Percentiles rank a stretch among this genome's conserved stretches.
Evolutionary conservation across 2,113 vertebrate species (phyloP).

Genomic region (human (Homo sapiens)): DNA sequence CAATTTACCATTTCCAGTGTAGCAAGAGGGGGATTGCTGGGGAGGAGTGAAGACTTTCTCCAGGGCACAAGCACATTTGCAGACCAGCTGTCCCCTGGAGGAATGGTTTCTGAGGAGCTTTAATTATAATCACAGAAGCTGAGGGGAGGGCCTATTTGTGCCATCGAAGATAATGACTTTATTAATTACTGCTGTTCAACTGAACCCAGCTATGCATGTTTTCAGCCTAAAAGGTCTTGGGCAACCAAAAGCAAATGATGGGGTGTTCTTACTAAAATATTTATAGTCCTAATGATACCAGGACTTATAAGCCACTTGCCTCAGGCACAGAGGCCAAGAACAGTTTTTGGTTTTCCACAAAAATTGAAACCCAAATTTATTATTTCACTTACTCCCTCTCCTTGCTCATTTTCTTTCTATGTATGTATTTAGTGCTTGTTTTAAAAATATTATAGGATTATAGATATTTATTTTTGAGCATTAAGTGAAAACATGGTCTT

Average conservation of each 20-base stretch:
- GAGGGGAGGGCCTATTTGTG: not conserved
- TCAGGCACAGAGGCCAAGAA: not conserved
- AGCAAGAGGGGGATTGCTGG: not conserved
- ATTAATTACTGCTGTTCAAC: not conserved
- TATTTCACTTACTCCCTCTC: not conserved
- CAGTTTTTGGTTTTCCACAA: constrained; percentile 40
- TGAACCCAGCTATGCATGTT: not conserved
- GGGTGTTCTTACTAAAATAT: constrained; percentile 38
- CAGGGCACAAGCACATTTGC: not conserved
- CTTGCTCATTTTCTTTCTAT: not conserved
- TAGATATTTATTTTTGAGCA: constrained; percentile 43
- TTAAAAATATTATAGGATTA: not conserved
- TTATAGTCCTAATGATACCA: constrained; percentile 3
- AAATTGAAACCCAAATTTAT: constrained; percentile 20
- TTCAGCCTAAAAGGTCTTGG: not conserved
- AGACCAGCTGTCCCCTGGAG: not conserved
- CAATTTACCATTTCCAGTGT: not conserved
- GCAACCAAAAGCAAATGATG: not conserved
- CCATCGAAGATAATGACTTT: not conserved
- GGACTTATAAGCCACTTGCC: constrained; percentile 26
- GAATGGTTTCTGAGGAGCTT: not conserved
- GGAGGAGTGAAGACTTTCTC: not conserved
- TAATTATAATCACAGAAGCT: constrained; percentile 16
- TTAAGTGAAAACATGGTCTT: constrained; percentile 45
- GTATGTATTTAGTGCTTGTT: constrained; percentile 13